phyloP scores from a whole-genome alignment of 2,113 vertebrate species.

The Solenodon paradoxus region DNA sequence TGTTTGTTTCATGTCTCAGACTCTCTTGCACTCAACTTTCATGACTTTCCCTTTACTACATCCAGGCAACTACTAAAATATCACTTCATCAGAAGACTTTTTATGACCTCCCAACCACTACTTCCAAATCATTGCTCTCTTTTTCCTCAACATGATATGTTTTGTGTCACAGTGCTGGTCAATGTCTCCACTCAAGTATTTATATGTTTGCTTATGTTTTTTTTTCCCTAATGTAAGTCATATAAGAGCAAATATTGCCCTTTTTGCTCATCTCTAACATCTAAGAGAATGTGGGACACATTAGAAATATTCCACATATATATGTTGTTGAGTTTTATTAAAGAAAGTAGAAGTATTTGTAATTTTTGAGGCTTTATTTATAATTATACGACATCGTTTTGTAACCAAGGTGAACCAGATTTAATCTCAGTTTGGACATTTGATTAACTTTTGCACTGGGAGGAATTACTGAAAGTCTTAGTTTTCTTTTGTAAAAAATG shows the following conservation, averaged over 20 bases:
- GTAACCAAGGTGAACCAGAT: not conserved
- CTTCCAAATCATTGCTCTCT: not conserved
- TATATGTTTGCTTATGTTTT: not conserved
- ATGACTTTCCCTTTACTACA: not conserved
- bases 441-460: not conserved
- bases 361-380: not conserved
- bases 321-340: not conserved
- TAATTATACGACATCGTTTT: not conserved
- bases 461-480: not conserved
- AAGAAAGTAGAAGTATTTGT: not conserved
- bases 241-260: not conserved
- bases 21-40: not conserved
- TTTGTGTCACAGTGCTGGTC: not conserved
- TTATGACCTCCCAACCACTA: not conserved
- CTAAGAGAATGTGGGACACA: not conserved
- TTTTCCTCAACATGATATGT: not conserved
- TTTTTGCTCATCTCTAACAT: not conserved
- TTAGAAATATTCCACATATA: not conserved
- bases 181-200: not conserved
- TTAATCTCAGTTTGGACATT: not conserved
- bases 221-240: not conserved
- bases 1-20: not conserved
- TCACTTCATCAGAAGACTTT: not conserved
- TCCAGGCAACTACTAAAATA: not conserved
- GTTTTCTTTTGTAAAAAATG: not conserved